Evolutionary conservation across 2,113 vertebrate genomes (phyloP).

Genomic region (Alectura lathami): DNA sequence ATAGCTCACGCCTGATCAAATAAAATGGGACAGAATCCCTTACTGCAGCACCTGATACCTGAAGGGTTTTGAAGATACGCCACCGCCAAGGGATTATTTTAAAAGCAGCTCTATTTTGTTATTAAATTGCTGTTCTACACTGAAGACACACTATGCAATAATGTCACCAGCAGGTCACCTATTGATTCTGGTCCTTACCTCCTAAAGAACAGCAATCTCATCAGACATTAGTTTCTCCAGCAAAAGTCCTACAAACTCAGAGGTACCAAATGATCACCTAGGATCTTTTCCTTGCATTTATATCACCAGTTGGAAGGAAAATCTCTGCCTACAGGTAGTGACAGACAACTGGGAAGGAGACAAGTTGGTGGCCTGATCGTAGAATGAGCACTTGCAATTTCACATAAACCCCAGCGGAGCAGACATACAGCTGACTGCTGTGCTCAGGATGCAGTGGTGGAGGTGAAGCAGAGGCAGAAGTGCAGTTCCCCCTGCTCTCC

Average conservation of each 20-base stretch:
- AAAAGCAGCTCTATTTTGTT: neutral
- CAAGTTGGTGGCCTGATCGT: neutral
- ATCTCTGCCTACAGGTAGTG: neutral
- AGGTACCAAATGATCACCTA: neutral
- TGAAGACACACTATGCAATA: neutral
- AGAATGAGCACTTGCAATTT: neutral
- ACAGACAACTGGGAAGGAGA: neutral
- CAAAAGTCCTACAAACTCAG: neutral
- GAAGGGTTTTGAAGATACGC: neutral
- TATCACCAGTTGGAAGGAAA: neutral
- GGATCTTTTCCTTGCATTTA: neutral
- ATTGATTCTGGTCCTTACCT: neutral
- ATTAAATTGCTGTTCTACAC: neutral
- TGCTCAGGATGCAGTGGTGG: rapidly evolving
- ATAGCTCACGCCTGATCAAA: neutral
- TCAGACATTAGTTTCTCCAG: neutral
- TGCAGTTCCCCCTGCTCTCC: neutral
- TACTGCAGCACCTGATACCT: neutral
- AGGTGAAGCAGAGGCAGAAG: neutral
- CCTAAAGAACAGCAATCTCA: neutral
- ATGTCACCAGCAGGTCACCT: neutral
- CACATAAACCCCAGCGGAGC: neutral
- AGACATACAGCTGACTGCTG: neutral
- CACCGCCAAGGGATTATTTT: neutral
- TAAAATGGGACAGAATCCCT: neutral